These are phyloP conservation scores for Zosterops hypoxanthus DNA, from an alignment of 2,113 vertebrate species.

Conservation along the genomic window DNA sequence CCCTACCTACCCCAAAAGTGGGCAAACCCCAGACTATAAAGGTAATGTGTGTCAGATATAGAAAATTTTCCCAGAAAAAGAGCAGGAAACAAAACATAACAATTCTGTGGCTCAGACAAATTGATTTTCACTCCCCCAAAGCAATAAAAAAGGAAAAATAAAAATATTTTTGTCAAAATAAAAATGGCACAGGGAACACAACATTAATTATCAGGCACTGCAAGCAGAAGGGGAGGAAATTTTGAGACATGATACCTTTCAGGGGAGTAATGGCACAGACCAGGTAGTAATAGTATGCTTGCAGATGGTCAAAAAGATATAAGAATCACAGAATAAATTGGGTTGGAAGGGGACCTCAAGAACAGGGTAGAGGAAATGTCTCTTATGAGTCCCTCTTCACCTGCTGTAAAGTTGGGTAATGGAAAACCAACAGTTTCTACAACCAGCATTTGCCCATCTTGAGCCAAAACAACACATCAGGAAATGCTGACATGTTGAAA, in stretches of 20 bases:
- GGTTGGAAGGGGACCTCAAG: neutral
- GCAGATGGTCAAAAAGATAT: neutral
- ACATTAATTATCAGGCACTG: neutral
- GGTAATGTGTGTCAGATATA: neutral
- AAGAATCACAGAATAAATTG: neutral
- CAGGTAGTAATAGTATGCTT: neutral
- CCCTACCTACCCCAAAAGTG: neutral
- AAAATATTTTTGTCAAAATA: neutral
- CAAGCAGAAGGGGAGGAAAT: neutral
- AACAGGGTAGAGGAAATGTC: neutral
- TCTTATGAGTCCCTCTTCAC: neutral
- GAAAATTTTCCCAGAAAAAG: neutral
- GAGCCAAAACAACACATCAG: neutral
- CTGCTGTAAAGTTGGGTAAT: neutral
- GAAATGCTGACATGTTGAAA: neutral
- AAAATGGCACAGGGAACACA: neutral
- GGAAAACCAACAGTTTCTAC: neutral
- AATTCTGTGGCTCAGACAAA: constrained; percentile 40
- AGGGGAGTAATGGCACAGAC: neutral
- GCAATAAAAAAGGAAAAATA: neutral
- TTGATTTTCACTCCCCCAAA: neutral
- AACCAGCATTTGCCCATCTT: neutral
- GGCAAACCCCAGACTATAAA: constrained; percentile 12
- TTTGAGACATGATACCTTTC: neutral
- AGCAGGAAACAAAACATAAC: neutral